Percentiles rank a stretch among this genome's conserved stretches.
These are phyloP conservation scores for Himalopsyche tibetana DNA, from an alignment of 2,888 invertebrate species.

Conservation along the genomic window DNA sequence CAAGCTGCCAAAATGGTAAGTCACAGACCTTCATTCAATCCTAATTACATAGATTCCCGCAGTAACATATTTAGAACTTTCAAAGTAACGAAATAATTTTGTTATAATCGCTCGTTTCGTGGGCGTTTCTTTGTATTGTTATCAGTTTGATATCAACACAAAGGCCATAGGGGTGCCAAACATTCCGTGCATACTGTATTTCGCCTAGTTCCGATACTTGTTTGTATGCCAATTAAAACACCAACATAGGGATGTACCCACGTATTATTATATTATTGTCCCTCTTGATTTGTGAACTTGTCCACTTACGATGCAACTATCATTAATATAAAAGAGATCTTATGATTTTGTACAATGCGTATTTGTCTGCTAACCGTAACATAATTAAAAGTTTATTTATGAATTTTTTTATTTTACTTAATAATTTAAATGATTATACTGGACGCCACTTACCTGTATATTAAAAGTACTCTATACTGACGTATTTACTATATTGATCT, in stretches of 20 bases:
- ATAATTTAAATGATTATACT: too few relatives aligned
- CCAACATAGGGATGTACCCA: neutral
- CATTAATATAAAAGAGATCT: neutral
- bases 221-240: conserved; percentile 13
- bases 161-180: conserved; percentile 23
- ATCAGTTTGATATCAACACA: conserved; percentile 44
- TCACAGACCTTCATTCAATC: neutral
- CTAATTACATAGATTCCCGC: neutral
- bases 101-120: conserved; percentile 33
- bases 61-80: conserved; percentile 41
- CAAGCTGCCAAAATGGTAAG: conserved; percentile 32
- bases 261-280: neutral
- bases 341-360: too few relatives aligned
- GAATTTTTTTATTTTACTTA: too few relatives aligned
- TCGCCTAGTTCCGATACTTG: neutral
- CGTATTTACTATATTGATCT: too few relatives aligned
- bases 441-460: too few relatives aligned
- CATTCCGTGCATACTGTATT: neutral
- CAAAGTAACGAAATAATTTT: conserved; percentile 10
- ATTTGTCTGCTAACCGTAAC: too few relatives aligned
- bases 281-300: neutral
- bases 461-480: too few relatives aligned
- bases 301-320: neutral
- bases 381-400: too few relatives aligned
- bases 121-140: conserved; percentile 38